phyloP scores from a whole-genome alignment of 2,797 vertebrate species.

The Trachurus trachurus region DNA sequence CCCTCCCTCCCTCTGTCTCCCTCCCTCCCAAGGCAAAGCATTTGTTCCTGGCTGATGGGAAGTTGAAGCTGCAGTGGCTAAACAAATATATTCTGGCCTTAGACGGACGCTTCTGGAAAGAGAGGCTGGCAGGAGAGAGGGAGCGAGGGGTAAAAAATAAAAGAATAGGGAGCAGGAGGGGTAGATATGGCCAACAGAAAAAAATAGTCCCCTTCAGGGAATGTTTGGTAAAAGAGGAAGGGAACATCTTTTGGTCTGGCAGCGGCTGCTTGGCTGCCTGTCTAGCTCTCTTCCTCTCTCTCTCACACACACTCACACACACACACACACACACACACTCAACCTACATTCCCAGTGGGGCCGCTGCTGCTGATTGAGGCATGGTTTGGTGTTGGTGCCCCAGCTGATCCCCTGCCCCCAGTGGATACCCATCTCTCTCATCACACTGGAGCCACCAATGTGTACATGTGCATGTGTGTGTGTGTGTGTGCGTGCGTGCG shows the following conservation, averaged over 20 bases:
- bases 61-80: slow-evolving; percentile 77
- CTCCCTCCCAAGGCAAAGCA: slow-evolving; percentile 69
- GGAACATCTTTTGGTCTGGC: slow-evolving; percentile 79
- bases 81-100: slow-evolving; percentile 83
- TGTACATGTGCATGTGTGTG: slow-evolving; percentile 47
- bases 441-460: slow-evolving; percentile 42
- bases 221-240: slow-evolving; percentile 84
- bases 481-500: slow-evolving; percentile 40
- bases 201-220: slow-evolving; percentile 72
- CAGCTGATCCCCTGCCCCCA: slow-evolving; percentile 78
- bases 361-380: slow-evolving; percentile 81
- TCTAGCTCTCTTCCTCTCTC: slow-evolving; percentile 16
- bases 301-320: slow-evolving; percentile 18
- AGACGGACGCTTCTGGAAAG: slow-evolving; percentile 69
- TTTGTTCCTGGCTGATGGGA: slow-evolving; percentile 79
- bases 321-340: slow-evolving; percentile 30
- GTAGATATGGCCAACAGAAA: slow-evolving; percentile 59
- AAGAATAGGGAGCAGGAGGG: slow-evolving; percentile 46
- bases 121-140: slow-evolving; percentile 49
- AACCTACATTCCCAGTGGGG: slow-evolving; percentile 69
- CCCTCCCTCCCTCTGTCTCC: slow-evolving; percentile 38
- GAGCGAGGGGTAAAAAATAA: slow-evolving; percentile 35
- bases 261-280: slow-evolving; percentile 75
- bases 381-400: slow-evolving; percentile 80
- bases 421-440: slow-evolving; percentile 69